These are phyloP conservation scores for Myzus persicae DNA, from an alignment of 1,140 invertebrate species.

Conservation along the genomic window DNA sequence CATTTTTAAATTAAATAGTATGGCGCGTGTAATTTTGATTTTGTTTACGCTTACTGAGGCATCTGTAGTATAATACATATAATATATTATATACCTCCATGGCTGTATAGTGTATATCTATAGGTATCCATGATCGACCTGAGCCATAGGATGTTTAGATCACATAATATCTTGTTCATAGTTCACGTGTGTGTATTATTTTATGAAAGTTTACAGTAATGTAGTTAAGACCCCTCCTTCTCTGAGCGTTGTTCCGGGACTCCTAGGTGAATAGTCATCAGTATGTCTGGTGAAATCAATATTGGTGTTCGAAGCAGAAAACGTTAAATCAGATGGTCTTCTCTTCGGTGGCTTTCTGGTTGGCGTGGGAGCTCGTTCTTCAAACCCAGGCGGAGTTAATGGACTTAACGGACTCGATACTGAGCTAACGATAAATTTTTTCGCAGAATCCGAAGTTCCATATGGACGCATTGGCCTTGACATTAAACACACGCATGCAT, in stretches of 20 bases:
- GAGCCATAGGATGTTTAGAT: neutral
- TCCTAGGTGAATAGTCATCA: constrained; percentile 55
- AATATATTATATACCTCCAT: neutral
- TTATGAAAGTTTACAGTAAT: constrained; percentile 39
- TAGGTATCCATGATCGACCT: neutral
- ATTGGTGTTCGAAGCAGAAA: constrained; percentile 16
- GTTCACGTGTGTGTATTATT: neutral
- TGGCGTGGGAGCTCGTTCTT: constrained; percentile 29
- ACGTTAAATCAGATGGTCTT: constrained; percentile 34
- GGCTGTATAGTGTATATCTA: no score
- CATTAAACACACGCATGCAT: constrained; percentile 35
- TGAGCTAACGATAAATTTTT: constrained; percentile 41
- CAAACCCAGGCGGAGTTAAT: constrained; percentile 36
- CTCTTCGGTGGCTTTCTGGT: constrained; percentile 39
- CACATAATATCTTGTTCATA: neutral
- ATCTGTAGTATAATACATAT: neutral
- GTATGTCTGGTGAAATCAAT: constrained; percentile 47
- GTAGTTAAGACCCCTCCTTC: constrained; percentile 60
- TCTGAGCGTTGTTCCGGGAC: constrained; percentile 59
- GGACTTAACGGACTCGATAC: constrained; percentile 52
- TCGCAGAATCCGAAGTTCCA: neutral
- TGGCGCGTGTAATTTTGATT: neutral
- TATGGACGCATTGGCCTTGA: constrained; percentile 25
- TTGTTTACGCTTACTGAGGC: neutral
- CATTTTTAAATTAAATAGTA: neutral